A percentile compares a stretch with the other conserved stretches of the same genome.
Conservation (phyloP, 2,113 vertebrate genomes). For the Hydrochoerus hydrochaeris region DNA sequence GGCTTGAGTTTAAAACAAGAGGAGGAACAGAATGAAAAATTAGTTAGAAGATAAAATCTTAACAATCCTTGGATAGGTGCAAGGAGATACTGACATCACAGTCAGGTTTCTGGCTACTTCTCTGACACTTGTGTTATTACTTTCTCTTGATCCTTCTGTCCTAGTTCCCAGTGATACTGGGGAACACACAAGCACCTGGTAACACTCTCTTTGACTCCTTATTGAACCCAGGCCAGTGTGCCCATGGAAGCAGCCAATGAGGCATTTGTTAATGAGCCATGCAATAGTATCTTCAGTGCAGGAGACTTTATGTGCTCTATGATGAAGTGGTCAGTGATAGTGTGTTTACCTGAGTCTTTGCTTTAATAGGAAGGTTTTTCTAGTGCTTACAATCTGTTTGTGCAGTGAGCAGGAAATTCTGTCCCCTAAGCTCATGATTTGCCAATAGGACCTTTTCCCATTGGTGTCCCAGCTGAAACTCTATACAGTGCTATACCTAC, state of each 20-base stretch:
- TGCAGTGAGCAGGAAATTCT: not conserved
- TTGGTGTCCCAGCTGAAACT: not conserved
- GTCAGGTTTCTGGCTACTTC: not conserved
- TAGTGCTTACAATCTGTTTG: not conserved
- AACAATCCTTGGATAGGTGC: not conserved
- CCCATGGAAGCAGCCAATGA: not conserved
- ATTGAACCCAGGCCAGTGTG: not conserved
- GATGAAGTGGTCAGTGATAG: not conserved
- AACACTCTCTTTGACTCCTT: not conserved
- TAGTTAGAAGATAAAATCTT: not conserved
- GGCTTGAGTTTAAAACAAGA: not conserved
- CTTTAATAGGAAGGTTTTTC: not conserved
- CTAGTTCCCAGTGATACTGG: not conserved
- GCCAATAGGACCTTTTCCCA: not conserved
- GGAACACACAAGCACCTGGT: not conserved
- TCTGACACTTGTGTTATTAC: not conserved
- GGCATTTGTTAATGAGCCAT: not conserved
- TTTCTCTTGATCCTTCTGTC: not conserved
- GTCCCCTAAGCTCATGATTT: not conserved
- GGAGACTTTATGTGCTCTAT: rapidly evolving
- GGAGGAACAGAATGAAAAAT: not conserved
- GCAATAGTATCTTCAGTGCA: not conserved
- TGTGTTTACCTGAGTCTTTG: not conserved
- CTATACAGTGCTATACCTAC: not conserved
- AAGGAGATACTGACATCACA: not conserved